Conservation (phyloP, 1,140 invertebrate genomes). For the Euwallacea similis region DNA sequence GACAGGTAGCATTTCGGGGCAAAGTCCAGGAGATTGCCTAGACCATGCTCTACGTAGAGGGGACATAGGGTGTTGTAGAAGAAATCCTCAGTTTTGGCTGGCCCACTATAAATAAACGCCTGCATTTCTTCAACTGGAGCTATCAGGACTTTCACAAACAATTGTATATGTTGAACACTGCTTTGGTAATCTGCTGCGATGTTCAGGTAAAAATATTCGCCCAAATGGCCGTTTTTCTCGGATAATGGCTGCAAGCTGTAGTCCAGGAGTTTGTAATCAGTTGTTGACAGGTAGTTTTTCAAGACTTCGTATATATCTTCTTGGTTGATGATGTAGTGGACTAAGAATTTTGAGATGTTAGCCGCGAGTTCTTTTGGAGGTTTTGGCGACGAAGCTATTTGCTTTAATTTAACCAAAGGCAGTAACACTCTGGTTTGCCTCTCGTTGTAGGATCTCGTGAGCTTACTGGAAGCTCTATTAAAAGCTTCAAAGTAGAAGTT, state of each 20-base stretch:
- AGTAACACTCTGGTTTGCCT: constrained; percentile 7
- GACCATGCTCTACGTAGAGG: neutral
- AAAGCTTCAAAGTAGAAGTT: constrained; percentile 10
- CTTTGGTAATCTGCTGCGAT: constrained; percentile 4
- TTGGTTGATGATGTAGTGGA: constrained; percentile 16
- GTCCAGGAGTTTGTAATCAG: constrained; percentile 1
- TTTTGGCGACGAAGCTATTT: neutral
- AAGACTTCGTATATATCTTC: constrained; percentile 28
- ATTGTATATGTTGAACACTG: neutral
- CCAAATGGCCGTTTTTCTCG: constrained; percentile 29
- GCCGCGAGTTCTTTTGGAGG: neutral
- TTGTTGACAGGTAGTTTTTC: constrained; percentile 9
- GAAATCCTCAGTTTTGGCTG: constrained; percentile 26
- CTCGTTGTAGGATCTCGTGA: constrained; percentile 7
- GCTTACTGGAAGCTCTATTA: neutral
- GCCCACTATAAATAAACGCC: constrained; percentile 1
- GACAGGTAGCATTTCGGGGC: constrained; percentile 27
- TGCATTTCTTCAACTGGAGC: neutral
- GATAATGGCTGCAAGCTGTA: constrained; percentile 15
- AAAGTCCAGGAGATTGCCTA: constrained; percentile 19
- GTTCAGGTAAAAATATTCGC: constrained; percentile 21
- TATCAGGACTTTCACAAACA: constrained; percentile 24
- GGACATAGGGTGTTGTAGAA: constrained; percentile 18
- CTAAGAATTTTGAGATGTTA: constrained; percentile 5
- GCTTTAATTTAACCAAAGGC: constrained; percentile 9